Conservation (phyloP, 2,888 invertebrate species). For the Caenorhabditis afra region DNA sequence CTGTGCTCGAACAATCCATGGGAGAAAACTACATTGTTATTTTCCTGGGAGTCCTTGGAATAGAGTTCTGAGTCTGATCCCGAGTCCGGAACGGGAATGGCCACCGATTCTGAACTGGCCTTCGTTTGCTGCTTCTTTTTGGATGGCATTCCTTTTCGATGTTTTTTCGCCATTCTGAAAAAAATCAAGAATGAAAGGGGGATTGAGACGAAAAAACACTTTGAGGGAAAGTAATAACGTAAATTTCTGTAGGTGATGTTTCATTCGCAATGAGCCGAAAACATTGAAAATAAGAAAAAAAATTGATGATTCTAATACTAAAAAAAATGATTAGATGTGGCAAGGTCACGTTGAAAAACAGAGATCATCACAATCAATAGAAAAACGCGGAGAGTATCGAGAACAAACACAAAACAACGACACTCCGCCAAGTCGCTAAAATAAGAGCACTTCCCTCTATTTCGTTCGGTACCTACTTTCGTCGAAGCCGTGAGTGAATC, state of each 20-base stretch:
- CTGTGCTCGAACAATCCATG: neutral
- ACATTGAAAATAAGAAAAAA: too few species aligned
- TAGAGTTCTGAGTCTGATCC: neutral
- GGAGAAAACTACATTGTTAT: neutral
- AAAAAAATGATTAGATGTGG: slow-evolving; percentile 10
- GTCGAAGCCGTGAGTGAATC: neutral
- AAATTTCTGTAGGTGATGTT: too few species aligned
- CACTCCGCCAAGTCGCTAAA: slow-evolving; percentile 28
- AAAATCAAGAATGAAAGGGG: neutral
- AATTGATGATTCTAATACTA: neutral
- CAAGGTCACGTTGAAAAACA: neutral
- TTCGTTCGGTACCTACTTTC: slow-evolving; percentile 55
- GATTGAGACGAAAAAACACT: neutral
- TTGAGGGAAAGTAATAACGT: too few species aligned
- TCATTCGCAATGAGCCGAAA: too few species aligned
- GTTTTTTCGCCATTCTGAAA: slow-evolving; percentile 4
- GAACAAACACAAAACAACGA: slow-evolving; percentile 6
- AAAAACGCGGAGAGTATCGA: slow-evolving; percentile 4
- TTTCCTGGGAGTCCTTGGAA: neutral
- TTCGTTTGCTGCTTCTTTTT: neutral
- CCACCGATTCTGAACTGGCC: neutral
- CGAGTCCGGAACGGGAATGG: neutral
- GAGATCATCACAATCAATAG: neutral
- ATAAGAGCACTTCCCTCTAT: slow-evolving; percentile 6
- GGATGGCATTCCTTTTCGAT: too few species aligned